Conservation (phyloP, 2,797 vertebrate genomes). For the Capromys pilorides region DNA sequence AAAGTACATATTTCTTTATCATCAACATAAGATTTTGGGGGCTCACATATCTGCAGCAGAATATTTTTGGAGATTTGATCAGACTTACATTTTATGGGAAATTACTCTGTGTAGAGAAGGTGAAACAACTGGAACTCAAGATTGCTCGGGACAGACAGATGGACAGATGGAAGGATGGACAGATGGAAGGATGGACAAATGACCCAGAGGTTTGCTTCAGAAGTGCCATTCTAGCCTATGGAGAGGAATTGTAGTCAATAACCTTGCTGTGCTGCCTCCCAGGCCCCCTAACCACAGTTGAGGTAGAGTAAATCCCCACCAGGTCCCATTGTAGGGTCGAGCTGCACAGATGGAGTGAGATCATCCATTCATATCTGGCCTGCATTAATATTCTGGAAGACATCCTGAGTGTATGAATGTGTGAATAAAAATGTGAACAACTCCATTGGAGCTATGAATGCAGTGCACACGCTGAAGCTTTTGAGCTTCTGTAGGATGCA, state of each 20-base stretch:
- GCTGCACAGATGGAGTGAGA: slow-evolving; percentile 54
- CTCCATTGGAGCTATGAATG: slow-evolving; percentile 74
- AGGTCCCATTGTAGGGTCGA: background rate
- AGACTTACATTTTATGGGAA: slow-evolving; percentile 19
- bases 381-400: slow-evolving; percentile 61
- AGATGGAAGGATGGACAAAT: background rate
- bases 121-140: background rate
- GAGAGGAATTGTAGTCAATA: background rate
- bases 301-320: background rate
- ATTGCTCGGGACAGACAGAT: background rate
- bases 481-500: slow-evolving; percentile 64
- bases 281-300: background rate
- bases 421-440: slow-evolving; percentile 61
- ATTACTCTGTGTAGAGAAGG: background rate
- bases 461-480: slow-evolving; percentile 65
- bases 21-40: background rate
- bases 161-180: background rate
- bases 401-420: slow-evolving; percentile 60
- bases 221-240: background rate
- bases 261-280: background rate
- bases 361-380: slow-evolving; percentile 26
- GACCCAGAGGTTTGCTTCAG: background rate
- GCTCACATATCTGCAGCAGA: background rate
- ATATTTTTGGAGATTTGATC: background rate
- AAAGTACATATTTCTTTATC: background rate